Conservation (phyloP, 2,888 invertebrate genomes). For the Polietes domitor region DNA sequence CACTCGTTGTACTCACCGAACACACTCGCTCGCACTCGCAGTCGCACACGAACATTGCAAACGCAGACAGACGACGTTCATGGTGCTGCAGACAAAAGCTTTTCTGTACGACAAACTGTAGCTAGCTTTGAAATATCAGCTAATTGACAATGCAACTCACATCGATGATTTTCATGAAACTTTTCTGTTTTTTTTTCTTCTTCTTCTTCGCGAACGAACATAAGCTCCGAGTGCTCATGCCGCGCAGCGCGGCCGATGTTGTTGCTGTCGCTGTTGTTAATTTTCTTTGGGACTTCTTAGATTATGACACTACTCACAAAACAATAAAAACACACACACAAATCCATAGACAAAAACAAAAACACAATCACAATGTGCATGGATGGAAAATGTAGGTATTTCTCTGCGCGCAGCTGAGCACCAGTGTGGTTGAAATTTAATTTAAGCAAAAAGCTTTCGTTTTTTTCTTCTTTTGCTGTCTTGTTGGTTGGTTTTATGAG, state of each 20-base stretch:
- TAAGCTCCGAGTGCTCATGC: not conserved
- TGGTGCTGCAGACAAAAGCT: slow-evolving; percentile 32
- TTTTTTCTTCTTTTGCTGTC: slow-evolving; percentile 47
- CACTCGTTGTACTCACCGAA: too few relatives aligned
- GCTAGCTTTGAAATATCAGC: slow-evolving; percentile 53
- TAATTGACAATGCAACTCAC: slow-evolving; percentile 66
- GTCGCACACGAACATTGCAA: not conserved
- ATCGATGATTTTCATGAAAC: slow-evolving; percentile 36
- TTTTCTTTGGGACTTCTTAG: slow-evolving; percentile 14
- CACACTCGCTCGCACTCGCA: slow-evolving; percentile 1
- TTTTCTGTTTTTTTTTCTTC: slow-evolving; percentile 50
- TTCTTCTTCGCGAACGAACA: slow-evolving; percentile 51
- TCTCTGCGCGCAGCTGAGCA: slow-evolving; percentile 1
- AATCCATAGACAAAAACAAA: not conserved
- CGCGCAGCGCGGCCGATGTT: too few relatives aligned
- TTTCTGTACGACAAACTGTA: slow-evolving; percentile 11
- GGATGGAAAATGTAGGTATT: slow-evolving; percentile 12
- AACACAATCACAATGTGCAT: slow-evolving; percentile 8
- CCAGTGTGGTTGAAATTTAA: not conserved
- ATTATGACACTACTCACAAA: slow-evolving; percentile 26
- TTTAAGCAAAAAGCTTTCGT: slow-evolving; percentile 58
- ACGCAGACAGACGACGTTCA: too few relatives aligned
- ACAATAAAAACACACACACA: not conserved
- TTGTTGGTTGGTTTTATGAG: not conserved
- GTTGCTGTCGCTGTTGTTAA: not conserved